These are phyloP conservation scores for Sternarchorhynchus goeldii DNA, from an alignment of 2,797 vertebrate genomes.

Conservation along the genomic window DNA sequence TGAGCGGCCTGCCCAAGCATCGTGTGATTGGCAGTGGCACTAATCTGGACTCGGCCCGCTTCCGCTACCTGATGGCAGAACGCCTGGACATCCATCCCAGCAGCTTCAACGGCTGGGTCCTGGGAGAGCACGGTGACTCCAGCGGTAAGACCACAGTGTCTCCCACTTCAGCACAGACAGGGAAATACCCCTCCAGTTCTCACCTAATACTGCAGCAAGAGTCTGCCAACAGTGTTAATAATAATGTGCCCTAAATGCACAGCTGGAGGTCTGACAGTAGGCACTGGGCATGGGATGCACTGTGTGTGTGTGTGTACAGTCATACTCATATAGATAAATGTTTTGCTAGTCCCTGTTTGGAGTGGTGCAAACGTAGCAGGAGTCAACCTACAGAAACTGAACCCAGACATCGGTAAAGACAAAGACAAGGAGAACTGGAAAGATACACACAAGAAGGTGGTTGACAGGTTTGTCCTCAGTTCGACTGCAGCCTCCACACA, in stretches of 20 bases:
- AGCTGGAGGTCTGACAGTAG: too few relatives aligned
- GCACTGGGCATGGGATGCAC: neutral
- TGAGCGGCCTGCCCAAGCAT: conserved; percentile 93
- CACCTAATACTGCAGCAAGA: too few relatives aligned
- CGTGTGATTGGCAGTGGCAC: conserved; percentile 96
- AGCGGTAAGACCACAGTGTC: conserved; percentile 78
- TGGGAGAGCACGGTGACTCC: conserved; percentile 95
- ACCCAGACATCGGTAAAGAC: conserved; percentile 87
- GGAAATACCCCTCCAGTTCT: neutral
- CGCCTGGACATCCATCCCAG: conserved; percentile 87
- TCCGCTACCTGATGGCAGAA: conserved; percentile 90
- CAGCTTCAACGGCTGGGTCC: conserved; percentile 93
- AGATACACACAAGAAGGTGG: conserved; percentile 88
- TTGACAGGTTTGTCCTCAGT: conserved; percentile 81
- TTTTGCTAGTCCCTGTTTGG: conserved; percentile 88
- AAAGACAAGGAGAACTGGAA: conserved; percentile 90
- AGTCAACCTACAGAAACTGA: conserved; percentile 88
- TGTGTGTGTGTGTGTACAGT: neutral
- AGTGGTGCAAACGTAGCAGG: conserved; percentile 93
- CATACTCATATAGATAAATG: neutral
- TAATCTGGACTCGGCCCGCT: conserved; percentile 95
- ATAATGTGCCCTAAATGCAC: too few relatives aligned
- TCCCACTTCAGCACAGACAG: neutral
- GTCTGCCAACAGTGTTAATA: too few relatives aligned
- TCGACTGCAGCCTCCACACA: neutral